phyloP scores from a whole-genome alignment of 2,113 vertebrate genomes.

The Engraulis encrasicolus region DNA sequence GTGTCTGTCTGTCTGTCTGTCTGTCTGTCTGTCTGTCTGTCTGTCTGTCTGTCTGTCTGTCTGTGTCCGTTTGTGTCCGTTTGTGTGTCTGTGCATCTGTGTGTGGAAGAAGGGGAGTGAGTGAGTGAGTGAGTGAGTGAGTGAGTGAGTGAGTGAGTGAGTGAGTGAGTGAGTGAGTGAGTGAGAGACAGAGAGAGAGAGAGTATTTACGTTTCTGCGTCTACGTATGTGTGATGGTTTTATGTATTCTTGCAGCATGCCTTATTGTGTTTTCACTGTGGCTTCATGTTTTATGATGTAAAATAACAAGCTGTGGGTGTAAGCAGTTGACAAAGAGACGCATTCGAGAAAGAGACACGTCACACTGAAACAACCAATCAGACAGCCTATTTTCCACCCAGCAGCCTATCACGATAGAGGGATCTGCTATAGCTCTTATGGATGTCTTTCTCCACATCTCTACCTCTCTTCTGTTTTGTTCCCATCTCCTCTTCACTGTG shows the following conservation, averaged over 20 bases:
- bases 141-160: constrained; percentile 40
- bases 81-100: neutral
- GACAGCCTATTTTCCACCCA: neutral
- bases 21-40: too few species aligned
- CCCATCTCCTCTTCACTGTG: too few species aligned
- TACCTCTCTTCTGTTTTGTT: too few species aligned
- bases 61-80: constrained; percentile 40
- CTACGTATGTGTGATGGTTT: constrained; percentile 20
- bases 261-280: too few species aligned
- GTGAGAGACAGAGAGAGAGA: too few species aligned
- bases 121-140: constrained; percentile 16
- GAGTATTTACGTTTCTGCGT: too few species aligned
- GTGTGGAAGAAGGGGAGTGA: too few species aligned
- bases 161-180: constrained; percentile 16
- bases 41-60: too few species aligned
- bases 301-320: neutral
- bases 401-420: neutral
- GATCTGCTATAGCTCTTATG: neutral
- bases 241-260: constrained; percentile 12
- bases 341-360: neutral
- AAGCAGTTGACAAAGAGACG: too few species aligned
- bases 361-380: neutral
- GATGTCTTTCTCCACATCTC: too few species aligned
- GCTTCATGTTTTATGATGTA: too few species aligned
- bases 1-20: constrained; percentile 20